Conservation (phyloP, 2,113 vertebrate genomes). For the Garra rufa region DNA sequence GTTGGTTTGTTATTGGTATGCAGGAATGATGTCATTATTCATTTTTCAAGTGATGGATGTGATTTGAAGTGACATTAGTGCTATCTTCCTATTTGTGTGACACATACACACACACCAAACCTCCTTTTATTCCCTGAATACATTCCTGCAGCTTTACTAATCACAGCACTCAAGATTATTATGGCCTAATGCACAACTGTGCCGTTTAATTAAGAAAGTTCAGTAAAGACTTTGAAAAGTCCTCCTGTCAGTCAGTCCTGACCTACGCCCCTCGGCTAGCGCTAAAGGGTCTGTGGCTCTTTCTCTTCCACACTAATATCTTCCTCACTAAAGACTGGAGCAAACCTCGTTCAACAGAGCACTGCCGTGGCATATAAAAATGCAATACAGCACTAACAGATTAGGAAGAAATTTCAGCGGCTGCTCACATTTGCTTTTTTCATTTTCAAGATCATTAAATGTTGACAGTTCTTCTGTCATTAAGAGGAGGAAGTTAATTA, state of each 20-base stretch:
- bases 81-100: background rate
- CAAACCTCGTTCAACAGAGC: constrained; percentile 29
- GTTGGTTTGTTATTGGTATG: background rate
- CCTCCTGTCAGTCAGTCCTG: background rate
- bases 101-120: background rate
- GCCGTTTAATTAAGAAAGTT: constrained; percentile 20
- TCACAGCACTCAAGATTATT: constrained; percentile 18
- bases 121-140: background rate
- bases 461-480: constrained; percentile 34
- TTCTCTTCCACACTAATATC: constrained; percentile 22
- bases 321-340: constrained; percentile 20
- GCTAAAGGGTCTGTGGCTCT: background rate
- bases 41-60: background rate
- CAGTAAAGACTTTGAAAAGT: constrained; percentile 26
- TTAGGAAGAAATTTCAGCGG: constrained; percentile 30
- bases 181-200: background rate
- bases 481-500: constrained; percentile 23
- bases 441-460: constrained; percentile 36
- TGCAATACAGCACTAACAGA: constrained; percentile 32
- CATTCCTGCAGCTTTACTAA: background rate
- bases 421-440: constrained; percentile 16
- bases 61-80: background rate
- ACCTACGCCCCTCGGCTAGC: background rate
- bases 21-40: constrained; percentile 1
- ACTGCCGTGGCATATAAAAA: background rate